Percentiles rank a stretch among this genome's conserved stretches.
These are phyloP conservation scores for Stictonetta naevosa DNA, from an alignment of 2,113 vertebrate genomes.

Conservation along the genomic window DNA sequence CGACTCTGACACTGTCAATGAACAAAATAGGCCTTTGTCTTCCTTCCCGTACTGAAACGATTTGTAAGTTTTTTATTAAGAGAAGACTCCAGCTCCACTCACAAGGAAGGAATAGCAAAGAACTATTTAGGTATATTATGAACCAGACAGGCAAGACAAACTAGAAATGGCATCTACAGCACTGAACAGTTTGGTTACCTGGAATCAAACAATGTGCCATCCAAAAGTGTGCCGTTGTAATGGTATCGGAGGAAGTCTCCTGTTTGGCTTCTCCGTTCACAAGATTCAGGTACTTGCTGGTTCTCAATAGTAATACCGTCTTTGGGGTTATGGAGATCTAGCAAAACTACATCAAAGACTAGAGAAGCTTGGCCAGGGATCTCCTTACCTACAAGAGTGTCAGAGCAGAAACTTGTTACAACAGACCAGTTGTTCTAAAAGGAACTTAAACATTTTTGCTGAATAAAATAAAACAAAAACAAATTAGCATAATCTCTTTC, in stretches of 20 bases:
- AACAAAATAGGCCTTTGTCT: not conserved
- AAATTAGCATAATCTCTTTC: not conserved
- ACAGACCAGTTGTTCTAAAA: not conserved
- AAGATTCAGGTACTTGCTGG: constrained; percentile 81
- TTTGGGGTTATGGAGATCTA: constrained; percentile 97
- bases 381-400: constrained; percentile 85
- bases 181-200: constrained; percentile 76
- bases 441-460: not conserved
- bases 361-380: constrained; percentile 95
- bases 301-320: constrained; percentile 87
- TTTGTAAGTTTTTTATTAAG: not conserved
- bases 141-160: not conserved
- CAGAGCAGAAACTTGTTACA: not conserved
- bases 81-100: not conserved
- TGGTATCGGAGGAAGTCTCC: constrained; percentile 97
- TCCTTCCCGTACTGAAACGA: not conserved
- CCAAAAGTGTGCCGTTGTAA: constrained; percentile 93
- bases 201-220: constrained; percentile 95
- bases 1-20: not conserved
- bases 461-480: not conserved
- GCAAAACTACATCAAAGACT: constrained; percentile 91
- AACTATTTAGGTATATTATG: not conserved
- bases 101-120: not conserved
- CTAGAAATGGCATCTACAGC: not conserved
- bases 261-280: constrained; percentile 80